Evolutionary conservation across 2,797 vertebrate species (phyloP).

Genomic region (Epinephelus awoara): DNA sequence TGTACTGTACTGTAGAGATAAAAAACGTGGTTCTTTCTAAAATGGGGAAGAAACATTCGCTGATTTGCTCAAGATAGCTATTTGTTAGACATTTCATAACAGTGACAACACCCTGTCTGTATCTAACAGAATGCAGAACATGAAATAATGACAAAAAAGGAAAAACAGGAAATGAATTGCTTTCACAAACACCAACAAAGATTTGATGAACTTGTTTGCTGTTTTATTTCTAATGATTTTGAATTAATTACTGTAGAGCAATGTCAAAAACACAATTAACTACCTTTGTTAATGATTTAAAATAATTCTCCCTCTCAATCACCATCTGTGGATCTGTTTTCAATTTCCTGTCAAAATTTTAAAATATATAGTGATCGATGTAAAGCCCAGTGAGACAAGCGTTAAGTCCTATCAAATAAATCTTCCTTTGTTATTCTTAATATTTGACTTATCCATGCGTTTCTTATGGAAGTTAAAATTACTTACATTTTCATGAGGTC

Average conservation of each 20-base stretch:
- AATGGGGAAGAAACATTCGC: neutral
- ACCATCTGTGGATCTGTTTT: neutral
- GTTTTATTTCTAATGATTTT: neutral
- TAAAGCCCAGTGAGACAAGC: neutral
- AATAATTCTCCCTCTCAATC: neutral
- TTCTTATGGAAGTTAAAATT: neutral
- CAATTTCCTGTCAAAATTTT: neutral
- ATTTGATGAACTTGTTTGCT: neutral
- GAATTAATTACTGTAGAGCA: rapidly evolving
- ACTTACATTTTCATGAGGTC: neutral
- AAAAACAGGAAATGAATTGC: neutral
- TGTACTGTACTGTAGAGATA: neutral
- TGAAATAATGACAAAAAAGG: too few species aligned
- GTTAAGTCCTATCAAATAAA: neutral
- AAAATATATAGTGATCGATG: neutral
- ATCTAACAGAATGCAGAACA: neutral
- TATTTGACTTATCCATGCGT: neutral
- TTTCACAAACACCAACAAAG: neutral
- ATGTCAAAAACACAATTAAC: neutral
- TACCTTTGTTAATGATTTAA: neutral
- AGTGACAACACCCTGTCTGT: neutral
- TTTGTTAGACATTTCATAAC: neutral
- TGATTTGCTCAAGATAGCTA: neutral
- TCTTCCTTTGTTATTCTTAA: neutral
- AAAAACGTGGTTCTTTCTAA: neutral